Evolutionary conservation across 2,888 invertebrate genomes (phyloP).

Genomic region (Oegoconia quadripuncta): DNA sequence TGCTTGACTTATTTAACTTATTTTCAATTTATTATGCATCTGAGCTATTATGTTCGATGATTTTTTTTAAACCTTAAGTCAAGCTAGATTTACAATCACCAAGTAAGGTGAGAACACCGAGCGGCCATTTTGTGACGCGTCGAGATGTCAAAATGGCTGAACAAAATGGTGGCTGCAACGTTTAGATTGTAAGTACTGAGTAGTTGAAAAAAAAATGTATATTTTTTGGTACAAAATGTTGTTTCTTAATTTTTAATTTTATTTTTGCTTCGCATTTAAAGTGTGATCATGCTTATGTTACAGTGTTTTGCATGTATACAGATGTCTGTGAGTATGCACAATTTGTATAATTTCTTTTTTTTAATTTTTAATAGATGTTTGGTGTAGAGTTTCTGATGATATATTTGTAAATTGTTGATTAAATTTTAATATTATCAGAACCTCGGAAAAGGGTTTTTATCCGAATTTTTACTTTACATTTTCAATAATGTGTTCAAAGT

Average conservation of each 20-base stretch:
- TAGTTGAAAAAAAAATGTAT: conserved; percentile 54
- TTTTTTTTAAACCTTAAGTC: conserved; percentile 28
- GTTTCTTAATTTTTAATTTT: conserved; percentile 46
- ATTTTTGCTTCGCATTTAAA: conserved; percentile 74
- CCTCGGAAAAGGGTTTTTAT: conserved; percentile 43
- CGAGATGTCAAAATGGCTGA: too few species aligned
- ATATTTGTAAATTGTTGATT: conserved; percentile 27
- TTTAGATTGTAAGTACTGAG: conserved; percentile 69
- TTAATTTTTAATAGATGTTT: conserved; percentile 45
- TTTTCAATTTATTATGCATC: conserved; percentile 13
- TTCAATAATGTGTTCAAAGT: conserved; percentile 25
- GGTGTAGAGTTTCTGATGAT: conserved; percentile 55
- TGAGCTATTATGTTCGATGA: not conserved
- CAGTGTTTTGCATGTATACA: conserved; percentile 73
- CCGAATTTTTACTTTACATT: conserved; percentile 39
- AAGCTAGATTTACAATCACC: conserved; percentile 36
- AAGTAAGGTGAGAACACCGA: conserved; percentile 41
- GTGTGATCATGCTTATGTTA: conserved; percentile 75
- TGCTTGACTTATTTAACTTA: conserved; percentile 28
- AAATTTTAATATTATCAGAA: conserved; percentile 43
- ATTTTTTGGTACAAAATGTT: conserved; percentile 65
- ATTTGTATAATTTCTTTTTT: conserved; percentile 54
- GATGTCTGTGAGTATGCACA: conserved; percentile 76
- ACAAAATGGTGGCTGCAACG: conserved; percentile 60
- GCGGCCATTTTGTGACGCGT: conserved; percentile 64